Evolutionary conservation across 2,113 vertebrate genomes (phyloP).

Genomic region (Bambusicola thoracicus): DNA sequence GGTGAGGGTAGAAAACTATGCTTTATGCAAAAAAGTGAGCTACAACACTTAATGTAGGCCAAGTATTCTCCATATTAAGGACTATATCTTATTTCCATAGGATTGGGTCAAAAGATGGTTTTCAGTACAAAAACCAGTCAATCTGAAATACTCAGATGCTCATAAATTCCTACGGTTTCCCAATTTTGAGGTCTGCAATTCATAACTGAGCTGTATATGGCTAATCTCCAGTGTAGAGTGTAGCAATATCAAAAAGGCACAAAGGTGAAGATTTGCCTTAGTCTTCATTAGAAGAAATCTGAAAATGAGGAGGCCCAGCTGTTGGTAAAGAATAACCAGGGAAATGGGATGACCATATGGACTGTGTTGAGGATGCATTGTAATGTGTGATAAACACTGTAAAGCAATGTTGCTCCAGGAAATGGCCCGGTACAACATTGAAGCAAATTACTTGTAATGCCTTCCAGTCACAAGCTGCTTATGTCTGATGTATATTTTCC

Average conservation of each 20-base stretch:
- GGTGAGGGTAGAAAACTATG: rapidly evolving
- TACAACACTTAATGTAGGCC: rapidly evolving
- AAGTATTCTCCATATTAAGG: background rate
- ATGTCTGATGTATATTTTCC: rapidly evolving
- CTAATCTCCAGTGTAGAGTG: rapidly evolving
- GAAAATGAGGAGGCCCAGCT: rapidly evolving
- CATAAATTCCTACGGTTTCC: background rate
- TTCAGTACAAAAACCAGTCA: background rate
- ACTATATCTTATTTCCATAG: background rate
- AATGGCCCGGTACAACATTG: background rate
- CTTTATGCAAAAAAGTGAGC: background rate
- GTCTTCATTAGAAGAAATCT: background rate
- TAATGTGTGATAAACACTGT: background rate
- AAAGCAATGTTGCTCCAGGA: background rate
- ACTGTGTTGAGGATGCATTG: background rate
- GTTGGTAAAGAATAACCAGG: rapidly evolving
- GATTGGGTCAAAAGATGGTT: background rate
- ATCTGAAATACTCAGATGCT: background rate
- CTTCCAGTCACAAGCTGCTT: background rate
- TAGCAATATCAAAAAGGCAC: background rate
- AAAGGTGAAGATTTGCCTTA: background rate
- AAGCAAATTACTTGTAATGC: rapidly evolving
- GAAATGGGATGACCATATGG: background rate
- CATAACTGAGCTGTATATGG: rapidly evolving
- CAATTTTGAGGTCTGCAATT: background rate